Evolutionary conservation across 2,113 vertebrate species (phyloP).

Genomic region (Brachionichthys hirsutus): DNA sequence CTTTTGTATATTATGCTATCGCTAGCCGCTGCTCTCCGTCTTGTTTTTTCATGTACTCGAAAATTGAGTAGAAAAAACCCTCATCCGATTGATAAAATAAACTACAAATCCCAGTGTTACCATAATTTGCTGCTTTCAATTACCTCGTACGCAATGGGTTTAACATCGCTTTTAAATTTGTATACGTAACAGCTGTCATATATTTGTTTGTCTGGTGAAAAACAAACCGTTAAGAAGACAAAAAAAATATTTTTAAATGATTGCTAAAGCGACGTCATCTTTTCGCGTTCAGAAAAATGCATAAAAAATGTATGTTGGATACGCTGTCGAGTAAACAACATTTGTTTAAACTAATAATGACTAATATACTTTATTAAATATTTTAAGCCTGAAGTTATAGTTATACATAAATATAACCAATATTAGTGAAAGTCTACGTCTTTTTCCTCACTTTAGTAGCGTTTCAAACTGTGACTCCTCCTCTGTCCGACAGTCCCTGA

Average conservation of each 20-base stretch:
- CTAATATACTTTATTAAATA: no score
- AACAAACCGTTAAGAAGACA: background rate
- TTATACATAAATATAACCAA: background rate
- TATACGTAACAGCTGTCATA: no score
- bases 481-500: background rate
- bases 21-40: background rate
- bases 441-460: background rate
- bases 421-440: no score
- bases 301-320: no score
- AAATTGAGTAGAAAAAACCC: background rate
- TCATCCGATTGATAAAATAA: background rate
- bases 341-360: background rate
- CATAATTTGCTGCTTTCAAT: conserved; percentile 21
- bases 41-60: background rate
- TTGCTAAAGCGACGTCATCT: background rate
- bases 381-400: no score
- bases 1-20: fast-evolving
- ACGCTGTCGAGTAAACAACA: no score
- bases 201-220: no score
- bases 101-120: conserved; percentile 71
- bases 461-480: fast-evolving
- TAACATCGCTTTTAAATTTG: fast-evolving
- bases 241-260: background rate
- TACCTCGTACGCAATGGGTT: fast-evolving
- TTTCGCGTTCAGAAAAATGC: no score